Conservation (phyloP, 2,797 vertebrate genomes). For the Lycodopsis pacificus region DNA sequence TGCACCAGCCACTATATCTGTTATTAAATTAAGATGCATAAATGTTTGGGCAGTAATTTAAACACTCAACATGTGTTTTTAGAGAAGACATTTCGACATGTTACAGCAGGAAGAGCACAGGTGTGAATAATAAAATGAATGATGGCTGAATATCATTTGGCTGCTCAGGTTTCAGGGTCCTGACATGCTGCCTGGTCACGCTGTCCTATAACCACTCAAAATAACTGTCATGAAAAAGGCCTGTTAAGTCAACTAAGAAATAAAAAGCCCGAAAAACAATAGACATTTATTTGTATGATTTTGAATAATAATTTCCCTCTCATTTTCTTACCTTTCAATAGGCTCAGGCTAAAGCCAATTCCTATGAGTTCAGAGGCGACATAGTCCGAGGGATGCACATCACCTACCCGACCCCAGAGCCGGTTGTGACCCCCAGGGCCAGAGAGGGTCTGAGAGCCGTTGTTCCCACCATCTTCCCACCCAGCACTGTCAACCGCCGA, state of each 20-base stretch:
- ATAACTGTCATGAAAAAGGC: not conserved
- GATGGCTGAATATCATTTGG: not conserved
- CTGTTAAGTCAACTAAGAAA: not conserved
- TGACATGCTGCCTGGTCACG: not conserved
- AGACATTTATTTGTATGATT: not conserved
- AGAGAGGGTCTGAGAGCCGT: constrained; percentile 93
- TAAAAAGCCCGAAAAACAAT: not conserved
- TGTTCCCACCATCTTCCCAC: constrained; percentile 90
- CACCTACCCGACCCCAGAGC: constrained; percentile 89
- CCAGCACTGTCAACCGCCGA: constrained; percentile 86
- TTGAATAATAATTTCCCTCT: not conserved
- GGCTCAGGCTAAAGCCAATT: constrained; percentile 94
- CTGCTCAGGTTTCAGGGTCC: constrained; percentile 5
- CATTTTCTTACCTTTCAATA: constrained; percentile 59
- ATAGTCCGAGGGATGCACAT: constrained; percentile 88
- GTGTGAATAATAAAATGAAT: not conserved
- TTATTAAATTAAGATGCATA: not conserved
- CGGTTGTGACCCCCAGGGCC: constrained; percentile 88
- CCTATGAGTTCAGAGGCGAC: constrained; percentile 94
- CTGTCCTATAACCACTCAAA: not conserved
- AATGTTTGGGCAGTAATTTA: not conserved
- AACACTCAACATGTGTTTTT: not conserved
- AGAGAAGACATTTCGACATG: not conserved
- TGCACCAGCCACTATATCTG: not conserved
- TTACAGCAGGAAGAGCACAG: not conserved